phyloP scores from a whole-genome alignment of 2,888 invertebrate species.

The Cephonodes hylas region DNA sequence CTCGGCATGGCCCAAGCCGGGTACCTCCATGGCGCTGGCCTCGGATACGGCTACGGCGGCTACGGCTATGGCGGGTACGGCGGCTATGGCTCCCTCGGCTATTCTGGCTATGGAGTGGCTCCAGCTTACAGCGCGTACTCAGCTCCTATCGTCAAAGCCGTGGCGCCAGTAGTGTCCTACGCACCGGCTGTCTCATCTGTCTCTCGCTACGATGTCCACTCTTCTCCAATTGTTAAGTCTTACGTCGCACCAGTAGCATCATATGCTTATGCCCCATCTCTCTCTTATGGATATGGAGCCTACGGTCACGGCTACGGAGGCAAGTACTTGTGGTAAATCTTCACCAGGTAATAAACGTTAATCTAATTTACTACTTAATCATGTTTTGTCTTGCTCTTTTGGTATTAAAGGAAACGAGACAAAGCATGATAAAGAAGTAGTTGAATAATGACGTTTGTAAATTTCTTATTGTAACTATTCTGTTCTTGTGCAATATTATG shows the following conservation, averaged over 20 bases:
- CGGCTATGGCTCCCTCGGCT: slow-evolving; percentile 29
- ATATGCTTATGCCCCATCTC: slow-evolving; percentile 25
- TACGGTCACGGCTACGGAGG: slow-evolving; percentile 31
- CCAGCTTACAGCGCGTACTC: slow-evolving; percentile 38
- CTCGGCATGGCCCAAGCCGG: slow-evolving; percentile 49
- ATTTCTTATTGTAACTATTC: not conserved
- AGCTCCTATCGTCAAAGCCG: slow-evolving; percentile 39
- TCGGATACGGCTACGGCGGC: slow-evolving; percentile 23
- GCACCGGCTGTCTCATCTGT: slow-evolving; percentile 49
- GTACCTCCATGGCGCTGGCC: slow-evolving; percentile 40
- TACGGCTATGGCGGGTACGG: slow-evolving; percentile 23
- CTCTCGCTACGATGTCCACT: slow-evolving; percentile 51
- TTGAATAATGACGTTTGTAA: too few species aligned
- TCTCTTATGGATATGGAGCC: slow-evolving; percentile 27
- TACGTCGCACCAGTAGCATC: slow-evolving; percentile 36
- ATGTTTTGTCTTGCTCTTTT: too few species aligned
- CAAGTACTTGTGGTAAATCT: slow-evolving; percentile 49
- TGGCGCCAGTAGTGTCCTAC: slow-evolving; percentile 39
- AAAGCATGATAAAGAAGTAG: too few species aligned
- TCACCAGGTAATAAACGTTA: too few species aligned
- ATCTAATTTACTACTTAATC: too few species aligned
- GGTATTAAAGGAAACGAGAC: too few species aligned
- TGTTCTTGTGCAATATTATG: slow-evolving; percentile 1
- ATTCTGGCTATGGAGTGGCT: slow-evolving; percentile 33
- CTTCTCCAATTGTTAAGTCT: slow-evolving; percentile 41